A percentile compares a stretch with the other conserved stretches of the same genome.
Conservation (phyloP, 2,888 invertebrate genomes). For the Entomobrya proxima region DNA sequence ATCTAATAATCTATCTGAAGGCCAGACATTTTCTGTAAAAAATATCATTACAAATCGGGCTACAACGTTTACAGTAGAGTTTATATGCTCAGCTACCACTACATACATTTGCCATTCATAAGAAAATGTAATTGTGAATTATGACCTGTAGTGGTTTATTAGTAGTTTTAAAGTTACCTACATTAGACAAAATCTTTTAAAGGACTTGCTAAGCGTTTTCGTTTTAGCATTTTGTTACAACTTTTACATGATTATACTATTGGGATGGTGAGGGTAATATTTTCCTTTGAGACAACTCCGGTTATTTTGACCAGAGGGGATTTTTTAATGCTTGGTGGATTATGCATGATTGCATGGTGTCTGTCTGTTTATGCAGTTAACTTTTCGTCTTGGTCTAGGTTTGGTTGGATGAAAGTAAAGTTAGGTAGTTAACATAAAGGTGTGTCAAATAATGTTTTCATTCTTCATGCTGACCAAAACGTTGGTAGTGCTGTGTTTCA, state of each 20-base stretch:
- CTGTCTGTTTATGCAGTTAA: neutral
- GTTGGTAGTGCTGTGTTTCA: no score
- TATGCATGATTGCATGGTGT: constrained; percentile 6
- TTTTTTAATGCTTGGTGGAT: neutral
- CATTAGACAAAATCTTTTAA: neutral
- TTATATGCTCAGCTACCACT: neutral
- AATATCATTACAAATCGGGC: no score
- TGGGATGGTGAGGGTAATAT: neutral
- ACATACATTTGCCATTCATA: neutral
- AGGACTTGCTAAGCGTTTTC: neutral
- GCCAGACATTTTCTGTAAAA: no score
- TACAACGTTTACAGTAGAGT: no score
- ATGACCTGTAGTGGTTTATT: neutral
- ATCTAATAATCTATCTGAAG: no score
- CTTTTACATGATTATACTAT: neutral
- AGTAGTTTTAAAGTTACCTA: constrained; percentile 5
- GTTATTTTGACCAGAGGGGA: constrained; percentile 48
- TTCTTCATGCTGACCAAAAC: no score
- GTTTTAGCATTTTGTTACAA: neutral
- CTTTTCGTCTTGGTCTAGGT: neutral
- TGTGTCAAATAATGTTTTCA: constrained; percentile 29
- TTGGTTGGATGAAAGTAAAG: neutral
- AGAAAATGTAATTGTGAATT: neutral
- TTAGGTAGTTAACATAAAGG: constrained; percentile 40
- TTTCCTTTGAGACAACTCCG: constrained; percentile 23